These are phyloP conservation scores for Coleophora flavipennella DNA, from an alignment of 2,888 invertebrate genomes.

Conservation along the genomic window DNA sequence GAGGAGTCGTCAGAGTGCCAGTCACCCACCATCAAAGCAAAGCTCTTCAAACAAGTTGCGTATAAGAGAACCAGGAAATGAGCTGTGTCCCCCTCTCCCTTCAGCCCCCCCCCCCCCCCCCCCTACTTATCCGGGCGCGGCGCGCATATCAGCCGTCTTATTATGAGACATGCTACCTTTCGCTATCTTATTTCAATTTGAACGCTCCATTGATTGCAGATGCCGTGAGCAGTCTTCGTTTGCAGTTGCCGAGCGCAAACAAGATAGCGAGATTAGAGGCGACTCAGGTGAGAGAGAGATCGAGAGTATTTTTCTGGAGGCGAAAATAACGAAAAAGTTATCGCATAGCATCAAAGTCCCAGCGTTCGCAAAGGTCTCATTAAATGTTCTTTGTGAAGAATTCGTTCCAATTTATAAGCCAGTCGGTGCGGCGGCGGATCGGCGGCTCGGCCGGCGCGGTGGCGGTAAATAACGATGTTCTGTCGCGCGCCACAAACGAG, in stretches of 20 bases:
- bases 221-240: constrained; percentile 55
- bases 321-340: constrained; percentile 68
- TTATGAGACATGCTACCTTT: constrained; percentile 54
- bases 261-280: constrained; percentile 28
- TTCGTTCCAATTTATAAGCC: constrained; percentile 62
- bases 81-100: constrained; percentile 14
- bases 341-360: constrained; percentile 66
- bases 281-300: constrained; percentile 32
- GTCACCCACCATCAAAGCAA: constrained; percentile 2
- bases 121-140: no score
- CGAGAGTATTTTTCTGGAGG: constrained; percentile 45
- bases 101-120: no score
- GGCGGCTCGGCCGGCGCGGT: constrained; percentile 28
- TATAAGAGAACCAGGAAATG: constrained; percentile 20
- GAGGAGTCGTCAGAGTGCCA: background rate
- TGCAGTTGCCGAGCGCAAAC: constrained; percentile 42
- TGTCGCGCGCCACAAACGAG: no score
- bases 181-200: constrained; percentile 70
- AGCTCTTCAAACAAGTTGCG: constrained; percentile 6
- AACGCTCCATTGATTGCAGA: constrained; percentile 71
- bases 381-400: constrained; percentile 67
- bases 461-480: constrained; percentile 56
- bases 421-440: constrained; percentile 47
- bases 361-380: constrained; percentile 62
- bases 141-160: constrained; percentile 35